phyloP scores from a whole-genome alignment of 2,888 invertebrate species.

The Parochlus steinenii region DNA sequence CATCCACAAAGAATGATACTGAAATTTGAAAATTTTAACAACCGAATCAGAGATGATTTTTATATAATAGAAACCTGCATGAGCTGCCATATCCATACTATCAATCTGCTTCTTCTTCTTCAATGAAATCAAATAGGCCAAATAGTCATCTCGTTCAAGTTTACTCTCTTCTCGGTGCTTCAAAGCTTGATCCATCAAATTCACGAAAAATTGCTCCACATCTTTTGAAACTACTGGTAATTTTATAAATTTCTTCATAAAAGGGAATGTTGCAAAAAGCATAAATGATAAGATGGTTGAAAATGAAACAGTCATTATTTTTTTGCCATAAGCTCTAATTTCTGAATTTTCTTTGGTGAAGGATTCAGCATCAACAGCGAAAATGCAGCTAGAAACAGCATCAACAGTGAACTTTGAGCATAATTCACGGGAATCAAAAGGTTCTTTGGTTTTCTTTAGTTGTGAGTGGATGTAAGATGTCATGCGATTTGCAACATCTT shows the following conservation, averaged over 20 bases:
- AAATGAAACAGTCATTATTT: conserved; percentile 11
- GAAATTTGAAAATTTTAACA: conserved; percentile 17
- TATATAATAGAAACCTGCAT: no score
- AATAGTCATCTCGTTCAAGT: conserved; percentile 16
- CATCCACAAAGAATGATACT: conserved; percentile 20
- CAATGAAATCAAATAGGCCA: conserved; percentile 16
- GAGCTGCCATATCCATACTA: conserved; percentile 19
- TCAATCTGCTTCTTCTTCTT: conserved; percentile 17
- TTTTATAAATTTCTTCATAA: conserved; percentile 14
- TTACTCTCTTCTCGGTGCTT: conserved; percentile 12
- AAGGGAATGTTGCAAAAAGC: conserved; percentile 14
- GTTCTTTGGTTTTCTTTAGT: conserved; percentile 16
- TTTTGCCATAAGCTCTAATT: conserved; percentile 14
- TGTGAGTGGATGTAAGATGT: conserved; percentile 2
- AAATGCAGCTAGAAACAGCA: conserved; percentile 22
- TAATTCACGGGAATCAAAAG: conserved; percentile 3
- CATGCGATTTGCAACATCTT: conserved; percentile 1
- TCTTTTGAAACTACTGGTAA: conserved; percentile 13
- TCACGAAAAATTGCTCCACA: conserved; percentile 15
- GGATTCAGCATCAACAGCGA: conserved; percentile 23
- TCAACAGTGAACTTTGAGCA: conserved; percentile 12
- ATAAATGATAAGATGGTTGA: conserved; percentile 14
- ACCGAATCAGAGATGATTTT: no score
- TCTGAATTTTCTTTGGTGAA: conserved; percentile 15
- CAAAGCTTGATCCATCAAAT: conserved; percentile 16